Evolutionary conservation across 2,888 invertebrate species (phyloP), one percentile per base, ranked within the genome.

Genomic region (Ditula angustiorana): DNA sequence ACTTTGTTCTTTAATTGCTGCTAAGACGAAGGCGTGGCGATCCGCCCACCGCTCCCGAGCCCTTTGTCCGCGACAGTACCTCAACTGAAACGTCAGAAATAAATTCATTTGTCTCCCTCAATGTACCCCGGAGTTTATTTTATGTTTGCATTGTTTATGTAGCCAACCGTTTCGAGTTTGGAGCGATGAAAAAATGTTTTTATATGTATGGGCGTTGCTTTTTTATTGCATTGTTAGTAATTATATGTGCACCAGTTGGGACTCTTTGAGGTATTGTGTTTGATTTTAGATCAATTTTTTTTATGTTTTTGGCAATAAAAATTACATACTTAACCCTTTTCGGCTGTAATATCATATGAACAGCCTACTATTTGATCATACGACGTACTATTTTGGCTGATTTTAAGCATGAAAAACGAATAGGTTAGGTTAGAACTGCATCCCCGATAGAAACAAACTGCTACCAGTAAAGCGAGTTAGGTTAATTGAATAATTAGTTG

Each of bases 121-220:
- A 72, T 79, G 79, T 78, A 82, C 79, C 82, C 82, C 74, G 75
- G 75, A 81, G 87, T 87, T 88, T 88, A 83, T 82, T 83, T 82
- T 76, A 80, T 87, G 83, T 87, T 85, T 86, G 85, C 73, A 80
- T 90, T 90, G 88, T 90, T 89, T 90, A 79, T 85, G 75, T 82
- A 82, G 83, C 84, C 81, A 85, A 81, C 81, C 21, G 35, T 44
- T 53, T 64, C 23, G 59, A 46, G 50, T 26, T 28, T 50, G 19
- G 23, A 50, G 37, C 11, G 19, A n/a, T 47, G 23, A 26, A 41
- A 57, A 55, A 49, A 57, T 41, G 56, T 58, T 66, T 57, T 26
- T 52, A 56, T 57, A 16, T 57, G 49, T 44, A 58, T 52, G 63
- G 63, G 63, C 63, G 63, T 50, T 4, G 41, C 23, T 44, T 57